Evolutionary conservation across 1,140 invertebrate species (phyloP).

Genomic region (Drosophila azteca): DNA sequence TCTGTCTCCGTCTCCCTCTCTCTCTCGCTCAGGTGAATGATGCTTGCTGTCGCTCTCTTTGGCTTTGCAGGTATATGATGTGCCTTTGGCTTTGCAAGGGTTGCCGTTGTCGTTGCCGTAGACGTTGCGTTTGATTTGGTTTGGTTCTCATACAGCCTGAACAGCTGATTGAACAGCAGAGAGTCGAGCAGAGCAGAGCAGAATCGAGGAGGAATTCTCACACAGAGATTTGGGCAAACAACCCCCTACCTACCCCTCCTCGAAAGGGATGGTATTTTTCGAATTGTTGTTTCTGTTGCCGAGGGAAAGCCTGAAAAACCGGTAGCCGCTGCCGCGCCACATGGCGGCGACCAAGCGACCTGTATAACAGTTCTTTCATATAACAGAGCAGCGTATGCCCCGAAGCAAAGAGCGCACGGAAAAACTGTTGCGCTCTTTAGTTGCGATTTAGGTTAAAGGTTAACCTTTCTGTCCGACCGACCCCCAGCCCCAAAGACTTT

Average conservation of each 20-base stretch:
- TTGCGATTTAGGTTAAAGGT: conserved; percentile 78
- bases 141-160: conserved; percentile 7
- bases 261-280: conserved; percentile 36
- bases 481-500: conserved; percentile 53
- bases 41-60: background rate
- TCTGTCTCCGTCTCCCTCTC: conserved; percentile 22
- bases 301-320: conserved; percentile 50
- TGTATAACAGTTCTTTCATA: conserved; percentile 38
- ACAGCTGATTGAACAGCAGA: conserved; percentile 24
- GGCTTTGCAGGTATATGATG: background rate
- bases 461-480: conserved; percentile 28
- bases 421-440: conserved; percentile 68
- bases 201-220: background rate
- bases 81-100: conserved; percentile 3
- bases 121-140: background rate
- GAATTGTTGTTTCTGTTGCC: conserved; percentile 4
- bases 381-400: background rate
- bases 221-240: background rate
- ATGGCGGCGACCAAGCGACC: conserved; percentile 24
- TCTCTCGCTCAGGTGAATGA: conserved; percentile 13
- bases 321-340: conserved; percentile 47
- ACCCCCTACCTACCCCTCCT: no score
- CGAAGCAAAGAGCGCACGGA: conserved; percentile 44
- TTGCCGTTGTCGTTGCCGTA: background rate
- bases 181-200: background rate